phyloP scores from a whole-genome alignment of 2,113 vertebrate genomes.

The Polypterus senegalus region DNA sequence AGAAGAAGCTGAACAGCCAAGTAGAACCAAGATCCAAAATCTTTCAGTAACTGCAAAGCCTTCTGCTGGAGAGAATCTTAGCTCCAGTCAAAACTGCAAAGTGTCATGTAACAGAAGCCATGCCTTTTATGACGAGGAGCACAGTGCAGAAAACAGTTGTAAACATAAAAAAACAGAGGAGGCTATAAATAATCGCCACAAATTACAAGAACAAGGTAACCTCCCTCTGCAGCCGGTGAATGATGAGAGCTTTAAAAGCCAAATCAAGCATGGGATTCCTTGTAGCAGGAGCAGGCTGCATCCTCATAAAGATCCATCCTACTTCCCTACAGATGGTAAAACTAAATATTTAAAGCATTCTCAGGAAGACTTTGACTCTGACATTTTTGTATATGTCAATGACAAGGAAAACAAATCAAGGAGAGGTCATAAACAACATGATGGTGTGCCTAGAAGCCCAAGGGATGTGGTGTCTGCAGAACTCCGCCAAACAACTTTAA shows the following conservation, averaged over 20 bases:
- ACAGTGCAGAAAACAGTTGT: neutral
- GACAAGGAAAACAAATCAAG: slow-evolving; percentile 20
- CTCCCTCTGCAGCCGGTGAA: slow-evolving; percentile 7
- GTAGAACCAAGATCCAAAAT: slow-evolving; percentile 12
- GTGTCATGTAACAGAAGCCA: neutral
- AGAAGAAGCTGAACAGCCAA: slow-evolving; percentile 35
- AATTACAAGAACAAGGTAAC: neutral
- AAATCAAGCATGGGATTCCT: slow-evolving; percentile 17
- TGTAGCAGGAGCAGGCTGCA: slow-evolving; percentile 29
- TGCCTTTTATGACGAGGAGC: neutral
- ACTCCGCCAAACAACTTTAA: slow-evolving; percentile 14
- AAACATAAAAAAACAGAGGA: neutral
- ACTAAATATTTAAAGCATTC: slow-evolving; percentile 22
- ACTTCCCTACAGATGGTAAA: slow-evolving; percentile 26
- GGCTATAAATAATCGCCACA: neutral
- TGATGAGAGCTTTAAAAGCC: slow-evolving; percentile 15
- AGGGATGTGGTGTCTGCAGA: slow-evolving; percentile 19
- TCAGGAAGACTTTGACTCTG: slow-evolving; percentile 22
- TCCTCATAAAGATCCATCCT: slow-evolving; percentile 32
- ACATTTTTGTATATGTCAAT: slow-evolving; percentile 27
- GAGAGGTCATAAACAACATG: slow-evolving; percentile 17
- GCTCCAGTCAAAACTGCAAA: neutral
- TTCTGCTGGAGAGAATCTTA: neutral
- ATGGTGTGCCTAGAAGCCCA: slow-evolving; percentile 29
- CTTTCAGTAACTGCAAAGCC: neutral